These are phyloP conservation scores for Microtus montanus DNA, from an alignment of 2,113 vertebrate genomes.

Conservation along the genomic window DNA sequence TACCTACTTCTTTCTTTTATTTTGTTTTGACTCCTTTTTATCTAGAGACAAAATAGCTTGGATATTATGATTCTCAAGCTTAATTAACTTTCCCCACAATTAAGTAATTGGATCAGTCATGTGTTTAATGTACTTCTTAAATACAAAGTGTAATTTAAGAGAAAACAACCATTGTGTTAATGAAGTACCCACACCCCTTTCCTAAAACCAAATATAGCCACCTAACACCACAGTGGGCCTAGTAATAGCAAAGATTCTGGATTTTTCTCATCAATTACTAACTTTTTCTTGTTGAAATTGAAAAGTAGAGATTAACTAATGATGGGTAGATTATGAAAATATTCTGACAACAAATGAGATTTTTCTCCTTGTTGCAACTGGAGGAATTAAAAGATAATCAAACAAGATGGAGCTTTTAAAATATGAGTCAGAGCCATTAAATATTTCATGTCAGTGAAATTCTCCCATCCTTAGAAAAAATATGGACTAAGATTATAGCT, in stretches of 20 bases:
- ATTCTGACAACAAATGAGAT: not conserved
- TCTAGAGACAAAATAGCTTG: not conserved
- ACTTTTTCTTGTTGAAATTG: not conserved
- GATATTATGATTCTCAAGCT: not conserved
- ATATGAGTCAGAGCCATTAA: not conserved
- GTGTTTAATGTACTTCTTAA: slow-evolving; percentile 16
- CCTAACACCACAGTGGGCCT: not conserved
- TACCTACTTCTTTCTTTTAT: not conserved
- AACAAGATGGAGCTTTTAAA: not conserved
- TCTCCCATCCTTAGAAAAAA: not conserved
- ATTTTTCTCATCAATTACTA: not conserved
- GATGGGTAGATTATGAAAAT: not conserved
- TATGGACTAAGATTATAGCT: not conserved
- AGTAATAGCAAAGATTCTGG: not conserved
- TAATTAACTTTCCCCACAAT: not conserved
- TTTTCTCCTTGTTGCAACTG: not conserved
- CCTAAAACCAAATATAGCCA: not conserved
- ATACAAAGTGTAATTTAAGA: not conserved
- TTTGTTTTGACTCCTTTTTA: not conserved
- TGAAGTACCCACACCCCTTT: not conserved
- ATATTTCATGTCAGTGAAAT: slow-evolving; percentile 1
- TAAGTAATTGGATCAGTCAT: not conserved
- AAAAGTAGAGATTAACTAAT: not conserved
- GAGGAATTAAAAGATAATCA: not conserved
- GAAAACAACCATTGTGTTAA: not conserved